Conservation (phyloP, 1,140 invertebrate species). For the Tenebrio molitor region DNA sequence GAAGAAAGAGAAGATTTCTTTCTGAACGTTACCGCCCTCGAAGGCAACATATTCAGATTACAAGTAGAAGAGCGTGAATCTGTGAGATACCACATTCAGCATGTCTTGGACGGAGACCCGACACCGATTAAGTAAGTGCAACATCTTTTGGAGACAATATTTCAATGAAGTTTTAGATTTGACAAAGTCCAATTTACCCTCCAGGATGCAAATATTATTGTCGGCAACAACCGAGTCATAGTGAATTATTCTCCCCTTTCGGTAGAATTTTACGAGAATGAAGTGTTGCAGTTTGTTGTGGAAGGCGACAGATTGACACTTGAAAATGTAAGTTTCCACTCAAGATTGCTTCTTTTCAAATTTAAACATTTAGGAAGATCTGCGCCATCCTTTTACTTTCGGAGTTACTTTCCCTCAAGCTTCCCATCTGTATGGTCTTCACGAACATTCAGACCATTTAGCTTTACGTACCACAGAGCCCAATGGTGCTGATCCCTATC, state of each 20-base stretch:
- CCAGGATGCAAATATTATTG: neutral
- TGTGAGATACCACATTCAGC: neutral
- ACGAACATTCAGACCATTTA: slow-evolving; percentile 95
- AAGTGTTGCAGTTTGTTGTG: slow-evolving; percentile 47
- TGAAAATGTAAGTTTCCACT: slow-evolving; percentile 73
- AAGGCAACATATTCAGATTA: neutral
- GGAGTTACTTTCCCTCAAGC: slow-evolving; percentile 93
- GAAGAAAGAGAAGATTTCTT: neutral
- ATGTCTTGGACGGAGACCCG: neutral
- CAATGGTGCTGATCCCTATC: slow-evolving; percentile 87
- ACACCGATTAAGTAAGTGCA: neutral
- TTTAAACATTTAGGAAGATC: neutral
- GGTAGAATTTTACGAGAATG: slow-evolving; percentile 53
- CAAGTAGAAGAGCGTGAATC: neutral
- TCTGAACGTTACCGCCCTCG: neutral
- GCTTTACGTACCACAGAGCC: slow-evolving; percentile 85
- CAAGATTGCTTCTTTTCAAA: neutral
- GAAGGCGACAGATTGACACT: slow-evolving; percentile 44
- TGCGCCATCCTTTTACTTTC: slow-evolving; percentile 79
- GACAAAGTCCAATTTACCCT: neutral
- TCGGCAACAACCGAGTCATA: neutral
- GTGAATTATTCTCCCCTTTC: slow-evolving; percentile 25
- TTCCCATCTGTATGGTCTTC: slow-evolving; percentile 93
- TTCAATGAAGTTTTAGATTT: neutral
- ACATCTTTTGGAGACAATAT: neutral